Conservation (phyloP, 2,888 invertebrate species). For the Pseudococcus jackbeardsleyi region DNA sequence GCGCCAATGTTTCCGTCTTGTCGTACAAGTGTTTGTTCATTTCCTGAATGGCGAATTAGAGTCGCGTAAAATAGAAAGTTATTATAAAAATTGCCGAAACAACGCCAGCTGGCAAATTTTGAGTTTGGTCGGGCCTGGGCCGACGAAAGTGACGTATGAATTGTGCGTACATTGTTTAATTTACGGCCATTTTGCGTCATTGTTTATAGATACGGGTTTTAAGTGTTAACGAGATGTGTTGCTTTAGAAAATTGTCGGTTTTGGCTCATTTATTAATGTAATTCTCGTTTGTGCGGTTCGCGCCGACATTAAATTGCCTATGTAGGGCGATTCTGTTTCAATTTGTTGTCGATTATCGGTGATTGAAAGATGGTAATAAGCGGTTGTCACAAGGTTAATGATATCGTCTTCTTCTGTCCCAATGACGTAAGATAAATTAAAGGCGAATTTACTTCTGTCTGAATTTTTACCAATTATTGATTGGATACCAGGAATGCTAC, state of each 20-base stretch:
- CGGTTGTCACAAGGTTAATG: conserved; percentile 25
- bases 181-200: conserved; percentile 36
- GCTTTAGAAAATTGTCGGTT: neutral
- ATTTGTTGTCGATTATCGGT: conserved; percentile 31
- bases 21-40: neutral
- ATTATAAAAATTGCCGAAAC: conserved; percentile 9
- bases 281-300: conserved; percentile 5
- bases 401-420: conserved; percentile 33
- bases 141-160: neutral
- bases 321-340: neutral
- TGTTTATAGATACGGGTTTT: neutral
- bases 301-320: conserved; percentile 27
- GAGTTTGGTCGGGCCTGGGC: neutral
- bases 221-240: neutral
- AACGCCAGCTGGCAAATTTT: conserved; percentile 29
- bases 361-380: conserved; percentile 40
- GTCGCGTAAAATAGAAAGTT: neutral
- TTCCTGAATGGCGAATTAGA: neutral
- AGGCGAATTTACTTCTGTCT: conserved; percentile 4
- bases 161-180: conserved; percentile 49
- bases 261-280: conserved; percentile 13
- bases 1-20: conserved; percentile 29
- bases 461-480: conserved; percentile 11
- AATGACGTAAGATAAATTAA: conserved; percentile 29
- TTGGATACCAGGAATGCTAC: neutral